phyloP scores from a whole-genome alignment of 1,140 invertebrate species.

The Asobara japonica region DNA sequence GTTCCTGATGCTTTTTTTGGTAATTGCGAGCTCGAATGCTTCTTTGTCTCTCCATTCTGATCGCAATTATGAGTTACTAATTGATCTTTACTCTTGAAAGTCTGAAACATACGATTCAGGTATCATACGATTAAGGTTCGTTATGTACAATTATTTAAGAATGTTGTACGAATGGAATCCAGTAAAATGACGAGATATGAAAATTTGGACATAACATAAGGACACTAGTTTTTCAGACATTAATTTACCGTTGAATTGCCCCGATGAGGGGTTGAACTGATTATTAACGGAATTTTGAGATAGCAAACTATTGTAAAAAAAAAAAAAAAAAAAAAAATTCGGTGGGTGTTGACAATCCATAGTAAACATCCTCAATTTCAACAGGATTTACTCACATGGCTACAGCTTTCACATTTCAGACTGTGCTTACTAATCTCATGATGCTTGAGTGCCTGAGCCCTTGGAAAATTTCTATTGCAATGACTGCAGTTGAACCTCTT shows the following conservation, averaged over 20 bases:
- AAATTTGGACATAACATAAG: too few relatives aligned
- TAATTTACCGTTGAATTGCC: too few relatives aligned
- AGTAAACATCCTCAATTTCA: not conserved
- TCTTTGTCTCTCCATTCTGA: conserved; percentile 53
- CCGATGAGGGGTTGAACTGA: too few relatives aligned
- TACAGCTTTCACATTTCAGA: conserved; percentile 61
- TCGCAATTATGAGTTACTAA: conserved; percentile 60
- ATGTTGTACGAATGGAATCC: too few relatives aligned
- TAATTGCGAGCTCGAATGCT: conserved; percentile 56
- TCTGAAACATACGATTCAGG: conserved; percentile 41
- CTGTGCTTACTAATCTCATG: conserved; percentile 61
- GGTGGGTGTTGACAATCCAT: too few relatives aligned
- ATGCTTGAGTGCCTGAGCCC: conserved; percentile 64
- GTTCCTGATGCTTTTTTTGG: conserved; percentile 60
- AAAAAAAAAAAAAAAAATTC: too few relatives aligned
- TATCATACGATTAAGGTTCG: too few relatives aligned
- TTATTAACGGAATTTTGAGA: too few relatives aligned
- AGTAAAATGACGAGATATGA: too few relatives aligned
- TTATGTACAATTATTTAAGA: too few relatives aligned
- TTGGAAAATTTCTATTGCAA: conserved; percentile 69
- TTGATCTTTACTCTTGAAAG: conserved; percentile 61
- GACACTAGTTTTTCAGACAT: too few relatives aligned
- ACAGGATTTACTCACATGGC: conserved; percentile 50
- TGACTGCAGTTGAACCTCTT: conserved; percentile 67
- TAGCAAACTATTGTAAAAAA: too few relatives aligned